These are phyloP conservation scores for Drosophila meridionalis DNA, from an alignment of 2,888 invertebrate species.

Conservation along the genomic window DNA sequence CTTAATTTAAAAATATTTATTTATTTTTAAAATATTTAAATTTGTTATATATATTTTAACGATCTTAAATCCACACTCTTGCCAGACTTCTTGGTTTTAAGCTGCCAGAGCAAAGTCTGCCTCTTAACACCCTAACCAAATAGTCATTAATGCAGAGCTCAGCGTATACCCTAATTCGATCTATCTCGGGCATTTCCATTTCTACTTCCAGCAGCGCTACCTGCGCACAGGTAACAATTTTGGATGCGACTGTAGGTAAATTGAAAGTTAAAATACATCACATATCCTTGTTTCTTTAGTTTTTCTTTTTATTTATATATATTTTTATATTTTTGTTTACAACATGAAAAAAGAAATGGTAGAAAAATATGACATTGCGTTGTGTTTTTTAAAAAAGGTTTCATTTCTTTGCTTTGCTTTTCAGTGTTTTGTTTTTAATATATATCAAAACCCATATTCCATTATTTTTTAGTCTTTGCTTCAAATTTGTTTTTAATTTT, in stretches of 20 bases:
- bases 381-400: slow-evolving; percentile 45
- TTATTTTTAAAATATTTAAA: neutral
- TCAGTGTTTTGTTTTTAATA: slow-evolving; percentile 8
- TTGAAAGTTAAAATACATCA: neutral
- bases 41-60: neutral
- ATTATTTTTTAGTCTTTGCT: slow-evolving; percentile 70
- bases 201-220: slow-evolving; percentile 5
- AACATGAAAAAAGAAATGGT: slow-evolving; percentile 79
- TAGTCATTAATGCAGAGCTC: neutral
- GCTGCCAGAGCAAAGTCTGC: neutral
- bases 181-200: slow-evolving; percentile 3
- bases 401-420: slow-evolving; percentile 5
- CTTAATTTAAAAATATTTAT: neutral
- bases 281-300: slow-evolving; percentile 33
- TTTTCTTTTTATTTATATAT: slow-evolving; percentile 23
- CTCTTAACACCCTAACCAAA: neutral
- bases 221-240: slow-evolving; percentile 15
- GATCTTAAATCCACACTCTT: too few relatives aligned
- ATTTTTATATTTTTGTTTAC: slow-evolving; percentile 54
- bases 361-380: slow-evolving; percentile 76
- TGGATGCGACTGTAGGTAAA: slow-evolving; percentile 5
- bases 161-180: neutral
- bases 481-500: slow-evolving; percentile 35
- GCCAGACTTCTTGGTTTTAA: neutral
- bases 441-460: slow-evolving; percentile 64